Evolutionary conservation across 2,888 invertebrate species (phyloP), one percentile per base, ranked within the genome.

Genomic region (Ptilodon capucinus): DNA sequence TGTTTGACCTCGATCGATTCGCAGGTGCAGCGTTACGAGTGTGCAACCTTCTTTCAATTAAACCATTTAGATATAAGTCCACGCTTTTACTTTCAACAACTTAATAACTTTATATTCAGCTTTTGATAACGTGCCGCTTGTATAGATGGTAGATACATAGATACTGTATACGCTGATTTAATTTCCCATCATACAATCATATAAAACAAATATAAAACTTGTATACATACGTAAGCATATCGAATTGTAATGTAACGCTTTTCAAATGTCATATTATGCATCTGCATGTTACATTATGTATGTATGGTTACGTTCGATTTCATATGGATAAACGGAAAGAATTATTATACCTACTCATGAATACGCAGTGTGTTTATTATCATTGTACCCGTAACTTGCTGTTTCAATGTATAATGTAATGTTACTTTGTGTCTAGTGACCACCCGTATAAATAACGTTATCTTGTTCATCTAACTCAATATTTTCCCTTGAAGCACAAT

Each of bases 401-500:
- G 42, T 56, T 54, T 54, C 47, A 53, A 53, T 57, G 47, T 60
- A 57, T 54, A 59, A 58, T 54, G 58, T 54, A 59, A 58, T 54
- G 58, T 57, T 57, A 58, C 52, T 63, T 43, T 47, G 61, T 57
- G 52, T 44, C 48, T 46, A 62, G 51, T 66, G 61, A 59, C 62
- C 61, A 69, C 61, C 63, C 64, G 50, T 70, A 59, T 59, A 62
- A 56, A 59, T 59, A 62, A 56, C 57, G 57, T 70, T 77, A 81
- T 83, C 82, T 76, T 60, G 70, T 69, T 74, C 73, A 82, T 84
- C 80, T 81, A 66, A 74, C 71, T 78, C 80, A 78, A 77, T 84
- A 84, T 86, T 85, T 85, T 83, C 82, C 79, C 76, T 72, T 79
- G 79, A 81, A 79, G 74, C 73, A 78, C 76, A 78, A 79, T 79